Evolutionary conservation across 2,888 invertebrate species (phyloP).

Genomic region (Eupeodes latifasciatus): DNA sequence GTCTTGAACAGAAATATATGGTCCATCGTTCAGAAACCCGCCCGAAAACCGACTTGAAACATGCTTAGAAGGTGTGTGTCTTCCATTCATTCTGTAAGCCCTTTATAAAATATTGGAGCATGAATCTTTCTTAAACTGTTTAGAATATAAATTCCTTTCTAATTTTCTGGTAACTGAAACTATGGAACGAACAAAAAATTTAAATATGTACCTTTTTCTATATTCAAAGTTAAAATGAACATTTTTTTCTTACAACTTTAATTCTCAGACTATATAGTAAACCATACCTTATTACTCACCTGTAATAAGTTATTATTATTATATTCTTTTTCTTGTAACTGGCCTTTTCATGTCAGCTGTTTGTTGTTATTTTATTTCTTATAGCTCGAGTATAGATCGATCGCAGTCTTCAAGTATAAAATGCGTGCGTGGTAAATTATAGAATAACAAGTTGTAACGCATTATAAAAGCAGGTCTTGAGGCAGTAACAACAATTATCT

Average conservation of each 20-base stretch:
- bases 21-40: too few species aligned
- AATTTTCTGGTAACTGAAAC: too few species aligned
- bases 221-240: too few species aligned
- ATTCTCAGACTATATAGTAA: neutral
- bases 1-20: too few species aligned
- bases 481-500: neutral
- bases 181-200: too few species aligned
- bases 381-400: neutral
- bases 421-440: constrained; percentile 22
- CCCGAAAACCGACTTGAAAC: too few species aligned
- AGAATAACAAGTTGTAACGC: neutral
- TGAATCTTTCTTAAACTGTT: too few species aligned
- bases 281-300: constrained; percentile 20
- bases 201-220: too few species aligned
- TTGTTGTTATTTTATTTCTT: constrained; percentile 12
- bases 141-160: too few species aligned
- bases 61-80: too few species aligned
- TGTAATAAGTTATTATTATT: constrained; percentile 13
- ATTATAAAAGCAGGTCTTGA: constrained; percentile 31
- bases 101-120: too few species aligned
- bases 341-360: constrained; percentile 21
- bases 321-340: constrained; percentile 32
- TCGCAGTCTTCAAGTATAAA: neutral
- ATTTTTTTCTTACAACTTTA: neutral
- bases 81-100: too few species aligned